Conservation (phyloP, 2,113 vertebrate genomes). For the Heloderma charlesbogerti region DNA sequence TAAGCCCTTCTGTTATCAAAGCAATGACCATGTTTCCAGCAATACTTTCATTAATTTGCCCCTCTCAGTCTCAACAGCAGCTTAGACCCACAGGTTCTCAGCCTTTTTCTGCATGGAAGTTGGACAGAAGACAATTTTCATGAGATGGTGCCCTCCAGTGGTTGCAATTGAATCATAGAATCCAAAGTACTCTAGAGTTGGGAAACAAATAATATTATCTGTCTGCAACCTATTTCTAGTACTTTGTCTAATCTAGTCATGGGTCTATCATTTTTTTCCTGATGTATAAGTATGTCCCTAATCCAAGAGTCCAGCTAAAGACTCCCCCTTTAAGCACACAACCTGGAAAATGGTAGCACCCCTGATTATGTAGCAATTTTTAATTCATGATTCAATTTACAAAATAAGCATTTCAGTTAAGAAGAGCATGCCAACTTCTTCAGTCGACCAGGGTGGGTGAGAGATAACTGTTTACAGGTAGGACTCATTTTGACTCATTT, state of each 20-base stretch:
- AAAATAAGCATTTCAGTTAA: not conserved
- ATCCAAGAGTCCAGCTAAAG: not conserved
- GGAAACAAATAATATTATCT: not conserved
- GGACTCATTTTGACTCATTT: not conserved
- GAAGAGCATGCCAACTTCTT: not conserved
- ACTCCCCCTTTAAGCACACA: not conserved
- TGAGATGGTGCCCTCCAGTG: conserved; percentile 68
- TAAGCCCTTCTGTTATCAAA: not conserved
- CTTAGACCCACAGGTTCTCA: not conserved
- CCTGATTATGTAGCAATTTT: no score
- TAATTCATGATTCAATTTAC: not conserved
- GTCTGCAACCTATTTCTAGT: not conserved
- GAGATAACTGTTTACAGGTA: not conserved
- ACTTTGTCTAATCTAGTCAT: not conserved
- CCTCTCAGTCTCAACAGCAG: not conserved
- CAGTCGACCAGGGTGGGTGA: not conserved
- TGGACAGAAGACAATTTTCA: not conserved
- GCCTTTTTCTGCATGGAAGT: conserved; percentile 13
- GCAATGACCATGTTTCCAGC: not conserved
- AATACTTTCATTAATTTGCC: not conserved
- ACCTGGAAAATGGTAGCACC: not conserved
- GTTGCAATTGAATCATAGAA: conserved; percentile 40
- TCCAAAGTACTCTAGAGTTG: not conserved
- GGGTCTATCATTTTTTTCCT: not conserved
- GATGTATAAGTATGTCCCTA: not conserved